phyloP scores from a whole-genome alignment of 2,888 invertebrate genomes.

The Ophion costatus region DNA sequence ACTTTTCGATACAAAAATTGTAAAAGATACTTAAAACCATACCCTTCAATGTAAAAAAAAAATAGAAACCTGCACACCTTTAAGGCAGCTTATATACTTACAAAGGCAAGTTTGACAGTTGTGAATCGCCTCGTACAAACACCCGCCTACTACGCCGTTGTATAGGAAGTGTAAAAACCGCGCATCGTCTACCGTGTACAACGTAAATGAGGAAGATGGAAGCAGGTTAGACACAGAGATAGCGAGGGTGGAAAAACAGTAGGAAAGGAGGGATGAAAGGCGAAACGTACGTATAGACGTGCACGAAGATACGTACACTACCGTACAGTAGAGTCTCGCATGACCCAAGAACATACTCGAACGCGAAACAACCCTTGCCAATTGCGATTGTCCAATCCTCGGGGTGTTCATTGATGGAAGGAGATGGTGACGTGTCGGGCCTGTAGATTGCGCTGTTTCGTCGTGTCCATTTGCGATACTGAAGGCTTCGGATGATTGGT shows the following conservation, averaged over 20 bases:
- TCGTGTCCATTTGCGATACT: too few relatives aligned
- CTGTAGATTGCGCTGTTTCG: too few relatives aligned
- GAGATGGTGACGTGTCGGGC: too few relatives aligned
- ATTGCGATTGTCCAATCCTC: neutral
- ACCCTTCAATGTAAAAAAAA: too few relatives aligned
- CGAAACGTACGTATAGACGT: neutral
- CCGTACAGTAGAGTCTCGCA: constrained; percentile 24
- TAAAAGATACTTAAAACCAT: too few relatives aligned
- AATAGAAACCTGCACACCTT: too few relatives aligned
- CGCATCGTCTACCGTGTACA: constrained; percentile 12
- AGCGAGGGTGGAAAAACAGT: constrained; percentile 28
- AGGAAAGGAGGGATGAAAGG: constrained; percentile 18
- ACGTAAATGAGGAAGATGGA: constrained; percentile 28
- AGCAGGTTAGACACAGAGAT: neutral
- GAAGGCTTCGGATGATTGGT: too few relatives aligned
- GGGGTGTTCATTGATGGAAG: too few relatives aligned
- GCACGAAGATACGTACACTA: neutral
- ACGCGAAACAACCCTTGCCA: neutral
- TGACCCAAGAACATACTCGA: neutral
- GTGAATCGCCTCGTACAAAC: neutral
- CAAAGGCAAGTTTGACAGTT: neutral
- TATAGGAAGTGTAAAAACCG: neutral
- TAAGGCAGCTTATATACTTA: too few relatives aligned
- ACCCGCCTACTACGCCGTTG: neutral
- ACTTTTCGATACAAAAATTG: too few relatives aligned